Conservation (phyloP, 2,797 vertebrate genomes). For the Poecilia wingei region DNA sequence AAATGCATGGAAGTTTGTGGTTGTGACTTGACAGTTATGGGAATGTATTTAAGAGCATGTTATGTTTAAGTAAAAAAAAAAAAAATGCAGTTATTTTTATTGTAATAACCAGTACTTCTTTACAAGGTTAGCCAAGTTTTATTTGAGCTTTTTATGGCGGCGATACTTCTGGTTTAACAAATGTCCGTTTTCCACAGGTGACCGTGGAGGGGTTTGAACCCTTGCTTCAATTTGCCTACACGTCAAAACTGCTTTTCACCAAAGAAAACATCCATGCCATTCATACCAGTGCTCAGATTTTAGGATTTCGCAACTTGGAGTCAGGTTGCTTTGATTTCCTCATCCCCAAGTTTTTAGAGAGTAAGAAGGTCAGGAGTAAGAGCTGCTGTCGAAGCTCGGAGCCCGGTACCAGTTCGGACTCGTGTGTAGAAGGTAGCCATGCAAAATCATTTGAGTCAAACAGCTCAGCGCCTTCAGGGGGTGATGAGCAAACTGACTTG, state of each 20-base stretch:
- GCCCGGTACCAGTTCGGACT: constrained; percentile 32
- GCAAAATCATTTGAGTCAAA: constrained; percentile 48
- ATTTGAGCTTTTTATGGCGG: not conserved
- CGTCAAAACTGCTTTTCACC: constrained; percentile 91
- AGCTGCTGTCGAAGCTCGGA: constrained; percentile 77
- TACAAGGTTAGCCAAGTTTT: constrained; percentile 8
- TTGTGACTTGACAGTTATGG: not conserved
- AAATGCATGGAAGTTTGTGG: not conserved
- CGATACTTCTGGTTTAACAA: constrained; percentile 3
- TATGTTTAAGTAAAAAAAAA: not conserved
- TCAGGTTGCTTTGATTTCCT: constrained; percentile 95
- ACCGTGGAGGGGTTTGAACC: constrained; percentile 93
- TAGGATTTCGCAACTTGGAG: constrained; percentile 92
- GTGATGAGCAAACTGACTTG: constrained; percentile 64
- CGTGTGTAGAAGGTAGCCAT: constrained; percentile 58
- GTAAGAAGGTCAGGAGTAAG: constrained; percentile 73
- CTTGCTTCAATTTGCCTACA: constrained; percentile 96
- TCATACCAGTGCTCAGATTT: constrained; percentile 86
- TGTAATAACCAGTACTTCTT: not conserved
- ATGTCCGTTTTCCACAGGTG: constrained; percentile 79
- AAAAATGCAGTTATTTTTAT: not conserved
- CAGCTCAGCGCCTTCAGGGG: constrained; percentile 69
- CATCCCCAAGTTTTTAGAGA: constrained; percentile 87
- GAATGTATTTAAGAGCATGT: not conserved
- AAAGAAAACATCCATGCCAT: constrained; percentile 95